Evolutionary conservation across 2,797 vertebrate species (phyloP), one percentile per base, ranked within the genome.

Genomic region (Pseudochaenichthys georgianus): DNA sequence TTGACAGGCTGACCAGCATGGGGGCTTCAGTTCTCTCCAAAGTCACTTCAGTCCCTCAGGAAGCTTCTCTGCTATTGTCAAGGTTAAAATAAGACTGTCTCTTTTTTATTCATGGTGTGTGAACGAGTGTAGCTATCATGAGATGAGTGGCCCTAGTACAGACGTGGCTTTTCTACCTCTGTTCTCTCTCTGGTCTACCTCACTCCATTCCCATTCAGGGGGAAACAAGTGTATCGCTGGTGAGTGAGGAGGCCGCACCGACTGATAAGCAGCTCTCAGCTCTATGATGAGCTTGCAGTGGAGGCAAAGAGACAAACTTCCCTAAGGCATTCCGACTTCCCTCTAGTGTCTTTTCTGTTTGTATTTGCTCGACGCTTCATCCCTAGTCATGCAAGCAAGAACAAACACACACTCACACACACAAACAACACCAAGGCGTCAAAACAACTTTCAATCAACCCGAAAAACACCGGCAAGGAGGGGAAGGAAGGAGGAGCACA

Each of bases 401-500:
- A 85, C 64, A 63, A n/a, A 51, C 55, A 61, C 67, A 64, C 51
- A 50, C 72, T 59, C 21, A 21, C 21, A 19, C 19, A 19, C 19
- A 19, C 19, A 19, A 13, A 83, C 72, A 80, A 67, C 66, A 79
- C 63, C 61, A 84, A 71, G 42, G 43, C n/a, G 48, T 67, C 52
- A 80, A 85, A 81, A 84, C 64, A 86, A 84, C 66, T 77, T 54
- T 88, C 81, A 92, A 88, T 88, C 87, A 89, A 76, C 81, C 79
- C 9, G 83, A n/a, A 89, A 89, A 88, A 81, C 80, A 91, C 91
- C 89, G 91, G 88, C 86, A 83, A 87, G 84, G 88, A 88, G 90
- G 84, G 84, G 82, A 91, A 88, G 86, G 81, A 70, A 82, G 80
- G 75, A 82, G 61, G 88, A 91, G 84, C 87, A 85, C 87, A 82